Evolutionary conservation across 92 coral and sea anemone genomes (phyloP).

Genomic region (Blastomussa wellsi): DNA sequence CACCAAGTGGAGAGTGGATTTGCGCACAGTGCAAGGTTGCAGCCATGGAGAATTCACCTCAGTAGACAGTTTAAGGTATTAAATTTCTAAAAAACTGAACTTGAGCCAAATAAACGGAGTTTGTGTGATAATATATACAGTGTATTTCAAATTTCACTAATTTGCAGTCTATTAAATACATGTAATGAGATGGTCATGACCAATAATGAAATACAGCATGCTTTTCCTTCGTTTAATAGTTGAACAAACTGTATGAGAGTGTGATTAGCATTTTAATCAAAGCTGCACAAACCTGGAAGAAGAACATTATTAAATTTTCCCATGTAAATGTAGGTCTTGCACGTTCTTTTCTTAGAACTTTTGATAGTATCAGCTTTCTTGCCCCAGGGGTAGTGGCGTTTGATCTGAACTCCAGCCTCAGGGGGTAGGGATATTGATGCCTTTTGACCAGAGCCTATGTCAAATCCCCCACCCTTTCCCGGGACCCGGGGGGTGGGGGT

Average conservation of each 20-base stretch:
- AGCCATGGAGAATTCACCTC: constrained; percentile 19
- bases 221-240: too few relatives aligned
- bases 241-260: too few relatives aligned
- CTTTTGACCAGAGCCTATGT: constrained; percentile 21
- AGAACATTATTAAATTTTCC: too few relatives aligned
- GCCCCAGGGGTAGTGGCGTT: constrained; percentile 28
- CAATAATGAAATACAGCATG: not conserved
- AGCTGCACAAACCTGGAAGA: too few relatives aligned
- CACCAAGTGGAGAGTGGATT: constrained; percentile 15
- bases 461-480: too few relatives aligned
- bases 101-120: constrained; percentile 10
- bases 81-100: not conserved
- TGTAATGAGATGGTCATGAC: not conserved
- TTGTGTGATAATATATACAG: constrained; percentile 12
- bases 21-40: constrained; percentile 19
- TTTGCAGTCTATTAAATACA: too few relatives aligned
- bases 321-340: too few relatives aligned
- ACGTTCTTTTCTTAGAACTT: not conserved
- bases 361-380: not conserved
- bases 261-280: too few relatives aligned
- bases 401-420: constrained; percentile 10
- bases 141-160: not conserved
- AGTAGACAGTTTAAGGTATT: not conserved
- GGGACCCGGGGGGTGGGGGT: too few relatives aligned
- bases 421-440: constrained; percentile 34